Evolutionary conservation across 2,113 vertebrate genomes (phyloP).

Genomic region (Merops nubicus): DNA sequence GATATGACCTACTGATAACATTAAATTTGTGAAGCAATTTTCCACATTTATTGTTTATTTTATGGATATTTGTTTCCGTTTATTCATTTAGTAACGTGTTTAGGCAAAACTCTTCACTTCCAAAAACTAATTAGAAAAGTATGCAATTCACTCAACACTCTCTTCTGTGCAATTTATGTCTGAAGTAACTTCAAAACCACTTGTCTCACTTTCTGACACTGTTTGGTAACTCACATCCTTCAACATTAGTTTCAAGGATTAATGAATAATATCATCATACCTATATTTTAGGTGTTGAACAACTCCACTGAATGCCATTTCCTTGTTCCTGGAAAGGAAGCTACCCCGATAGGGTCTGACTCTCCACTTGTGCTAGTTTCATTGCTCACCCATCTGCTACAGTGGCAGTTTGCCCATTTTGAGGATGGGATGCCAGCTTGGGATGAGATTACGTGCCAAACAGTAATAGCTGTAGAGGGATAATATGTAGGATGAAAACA

Average conservation of each 20-base stretch:
- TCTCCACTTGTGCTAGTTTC: neutral
- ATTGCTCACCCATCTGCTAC: slow-evolving; percentile 27
- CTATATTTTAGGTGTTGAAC: neutral
- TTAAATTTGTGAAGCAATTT: neutral
- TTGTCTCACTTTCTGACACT: neutral
- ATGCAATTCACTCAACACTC: neutral
- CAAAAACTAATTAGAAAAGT: neutral
- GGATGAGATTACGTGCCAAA: neutral
- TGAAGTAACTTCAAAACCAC: neutral
- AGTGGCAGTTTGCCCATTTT: neutral
- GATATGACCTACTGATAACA: neutral
- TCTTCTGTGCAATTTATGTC: neutral
- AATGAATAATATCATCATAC: neutral
- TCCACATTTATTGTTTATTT: neutral
- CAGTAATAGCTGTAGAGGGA: neutral
- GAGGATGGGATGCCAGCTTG: neutral
- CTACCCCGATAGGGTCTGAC: neutral
- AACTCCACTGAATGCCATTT: neutral
- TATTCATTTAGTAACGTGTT: neutral
- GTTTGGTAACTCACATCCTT: neutral
- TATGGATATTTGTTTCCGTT: neutral
- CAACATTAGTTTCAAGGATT: neutral
- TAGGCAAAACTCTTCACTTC: neutral
- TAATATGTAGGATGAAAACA: neutral
- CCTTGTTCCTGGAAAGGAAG: neutral